Percentiles rank a stretch among this genome's conserved stretches.
phyloP scores from a whole-genome alignment of 2,113 vertebrate species.

The Coptodon rendalli region DNA sequence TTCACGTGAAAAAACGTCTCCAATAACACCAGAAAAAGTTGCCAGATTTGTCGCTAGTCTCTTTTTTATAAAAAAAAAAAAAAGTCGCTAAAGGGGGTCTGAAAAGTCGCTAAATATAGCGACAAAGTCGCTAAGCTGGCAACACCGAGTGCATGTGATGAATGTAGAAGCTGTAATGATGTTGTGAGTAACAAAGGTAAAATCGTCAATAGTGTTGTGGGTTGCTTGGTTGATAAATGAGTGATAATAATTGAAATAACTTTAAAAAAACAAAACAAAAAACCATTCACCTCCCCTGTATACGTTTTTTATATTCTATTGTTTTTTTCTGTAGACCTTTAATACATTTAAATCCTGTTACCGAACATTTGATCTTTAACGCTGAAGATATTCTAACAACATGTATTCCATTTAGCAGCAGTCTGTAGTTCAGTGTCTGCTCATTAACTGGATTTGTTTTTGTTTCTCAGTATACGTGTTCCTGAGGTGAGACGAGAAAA shows the following conservation, averaged over 20 bases:
- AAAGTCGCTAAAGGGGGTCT: neutral
- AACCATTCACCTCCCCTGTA: neutral
- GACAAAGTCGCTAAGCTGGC: neutral
- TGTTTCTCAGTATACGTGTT: neutral
- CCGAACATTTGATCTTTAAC: neutral
- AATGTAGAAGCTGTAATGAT: neutral
- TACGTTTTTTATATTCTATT: neutral
- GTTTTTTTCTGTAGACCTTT: neutral
- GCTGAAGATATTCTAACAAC: neutral
- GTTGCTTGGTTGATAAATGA: neutral
- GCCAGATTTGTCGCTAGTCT: neutral
- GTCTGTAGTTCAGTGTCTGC: neutral
- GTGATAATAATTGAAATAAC: neutral
- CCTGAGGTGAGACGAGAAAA: constrained; percentile 3
- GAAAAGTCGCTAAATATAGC: neutral
- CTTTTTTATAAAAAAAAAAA: neutral
- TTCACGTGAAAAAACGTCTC: neutral
- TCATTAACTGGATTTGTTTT: neutral
- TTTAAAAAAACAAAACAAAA: neutral
- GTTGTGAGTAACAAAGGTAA: neutral
- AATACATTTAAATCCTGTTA: neutral
- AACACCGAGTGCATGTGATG: neutral
- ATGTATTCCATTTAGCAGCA: neutral
- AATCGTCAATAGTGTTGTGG: neutral
- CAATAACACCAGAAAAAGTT: neutral